Evolutionary conservation across 2,797 vertebrate genomes (phyloP), one percentile per base, ranked within the genome.

Genomic region (Lates japonicus): DNA sequence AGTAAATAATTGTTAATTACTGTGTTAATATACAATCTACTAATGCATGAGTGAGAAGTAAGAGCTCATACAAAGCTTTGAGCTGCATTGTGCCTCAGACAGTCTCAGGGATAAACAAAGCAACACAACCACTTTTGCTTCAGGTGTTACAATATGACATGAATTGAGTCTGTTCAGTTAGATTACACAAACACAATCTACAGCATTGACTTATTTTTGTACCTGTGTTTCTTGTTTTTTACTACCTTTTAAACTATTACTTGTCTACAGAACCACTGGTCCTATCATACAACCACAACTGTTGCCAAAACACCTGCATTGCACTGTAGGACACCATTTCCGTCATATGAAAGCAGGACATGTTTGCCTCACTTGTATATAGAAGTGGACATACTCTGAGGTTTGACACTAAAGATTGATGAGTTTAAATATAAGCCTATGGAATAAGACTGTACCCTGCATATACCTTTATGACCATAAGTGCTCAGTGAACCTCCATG

Each of bases 61-160:
- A 65, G 22, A 59, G 52, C n/a, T 74, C 2, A 12, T 78, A 49
- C 58, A 35, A 33, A 69, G 52, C 31, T 73, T 86, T 80, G 52
- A 74, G 70, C 64, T 75, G 41, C 17, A 59, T 13, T 71, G 62
- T 76, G 74, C 67, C 83, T 81, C 68, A 37, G 22, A 67, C 6
- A 20, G 48, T 82, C 88, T 94, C 89, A 89, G 87, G 92, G 84
- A 91, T 77, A 37, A 85, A 80, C 37, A 31, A 52, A 73, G n/a
- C 22, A 66, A 19, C 5, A 46, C 9, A 80, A 35, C 37, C 48
- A 67, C 17, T 44, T 42, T 25, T 61, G n/a, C 52, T 42, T 19
- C 35, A 51, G 12, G 7, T 76, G 25, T 65, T 33, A 29, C 11
- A 12, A 37, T 39, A 52, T 64, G 13, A 70, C 20, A 52, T 46